Base-by-base conservation (phyloP, 2,888 invertebrate genomes). In the Hanleya hanleyi region DNA sequence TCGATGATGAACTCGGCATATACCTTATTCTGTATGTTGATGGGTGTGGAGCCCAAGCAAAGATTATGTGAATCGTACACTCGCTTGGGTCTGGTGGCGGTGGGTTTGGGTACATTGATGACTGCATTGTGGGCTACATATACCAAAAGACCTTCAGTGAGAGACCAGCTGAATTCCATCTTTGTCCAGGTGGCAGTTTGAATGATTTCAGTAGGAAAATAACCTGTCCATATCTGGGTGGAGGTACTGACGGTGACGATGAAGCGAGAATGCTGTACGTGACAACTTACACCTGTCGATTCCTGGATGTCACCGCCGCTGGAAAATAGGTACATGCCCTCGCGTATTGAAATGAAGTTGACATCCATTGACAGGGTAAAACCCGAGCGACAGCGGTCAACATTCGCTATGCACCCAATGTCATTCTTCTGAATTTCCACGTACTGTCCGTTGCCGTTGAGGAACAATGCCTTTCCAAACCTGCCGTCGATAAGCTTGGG, bases 111-210 rank as follows among this genome's bases (percentile, higher is more conserved):
- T 57, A 29, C 32, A 12, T 29, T 4, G 32, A 57, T 15, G 29
- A 57, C 57, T 4, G 57, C 4, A 15, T 12, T 26, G 47, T 47
- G 47, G 7, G 7, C 51, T 22, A 22, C 51, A 57, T 76, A 78
- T 33, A 82, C 62, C 33, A 67, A 51, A 33, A 83, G 69, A 0
- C 83, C 82, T 50, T 50, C 71, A 67, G 81, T 79, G 9, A 77
- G 5, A 64, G 81, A 81, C 83, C 83, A 83, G 1, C 80, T 78
- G 62, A 72, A 79, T 65, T 81, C 77, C 12, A 82, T 69, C 15
- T 68, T 73, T 1, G 22, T 57, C 57, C 57, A 57, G 3, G 22
- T 18, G 9, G 22, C 26, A 1, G 32, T 22, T 32, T 29, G 22
- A 22, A 57, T 32, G 26, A 2, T 22, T 15, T 18, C 4, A 29